These are phyloP conservation scores for Pavo muticus DNA, from an alignment of 2,113 vertebrate genomes.

Conservation along the genomic window DNA sequence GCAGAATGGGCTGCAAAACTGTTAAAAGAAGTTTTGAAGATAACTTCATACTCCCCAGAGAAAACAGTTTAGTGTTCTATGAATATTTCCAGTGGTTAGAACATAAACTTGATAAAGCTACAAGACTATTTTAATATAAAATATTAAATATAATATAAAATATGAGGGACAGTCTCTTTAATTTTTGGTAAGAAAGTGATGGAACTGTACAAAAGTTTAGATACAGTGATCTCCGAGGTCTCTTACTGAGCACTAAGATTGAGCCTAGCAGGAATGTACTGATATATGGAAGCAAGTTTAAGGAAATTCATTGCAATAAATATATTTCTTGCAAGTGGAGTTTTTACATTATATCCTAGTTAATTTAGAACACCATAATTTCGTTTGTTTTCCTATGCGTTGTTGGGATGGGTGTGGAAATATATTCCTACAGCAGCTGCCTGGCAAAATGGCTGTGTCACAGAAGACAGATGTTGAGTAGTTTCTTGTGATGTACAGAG, in stretches of 20 bases:
- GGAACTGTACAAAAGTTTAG: not conserved
- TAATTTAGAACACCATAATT: not conserved
- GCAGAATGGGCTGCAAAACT: not conserved
- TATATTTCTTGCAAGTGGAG: not conserved
- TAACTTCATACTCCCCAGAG: not conserved
- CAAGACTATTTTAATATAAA: not conserved
- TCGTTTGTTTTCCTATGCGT: not conserved
- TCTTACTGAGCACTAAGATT: not conserved
- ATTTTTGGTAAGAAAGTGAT: not conserved
- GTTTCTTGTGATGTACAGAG: not conserved
- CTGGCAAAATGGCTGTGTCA: not conserved
- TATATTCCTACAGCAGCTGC: not conserved
- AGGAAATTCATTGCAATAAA: not conserved
- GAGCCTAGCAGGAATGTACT: not conserved
- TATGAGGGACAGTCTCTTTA: not conserved
- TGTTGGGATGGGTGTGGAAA: not conserved
- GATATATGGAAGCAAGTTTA: not conserved
- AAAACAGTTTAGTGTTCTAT: not conserved
- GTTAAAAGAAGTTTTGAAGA: slow-evolving; percentile 9
- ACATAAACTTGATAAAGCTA: not conserved
- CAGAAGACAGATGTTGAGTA: not conserved
- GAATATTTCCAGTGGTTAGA: slow-evolving; percentile 1
- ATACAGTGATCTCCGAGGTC: not conserved
- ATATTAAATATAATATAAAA: not conserved
- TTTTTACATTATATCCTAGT: not conserved